Conservation (phyloP, 35 echinoderm and acorn worm species). For the Apostichopus japonicus region DNA sequence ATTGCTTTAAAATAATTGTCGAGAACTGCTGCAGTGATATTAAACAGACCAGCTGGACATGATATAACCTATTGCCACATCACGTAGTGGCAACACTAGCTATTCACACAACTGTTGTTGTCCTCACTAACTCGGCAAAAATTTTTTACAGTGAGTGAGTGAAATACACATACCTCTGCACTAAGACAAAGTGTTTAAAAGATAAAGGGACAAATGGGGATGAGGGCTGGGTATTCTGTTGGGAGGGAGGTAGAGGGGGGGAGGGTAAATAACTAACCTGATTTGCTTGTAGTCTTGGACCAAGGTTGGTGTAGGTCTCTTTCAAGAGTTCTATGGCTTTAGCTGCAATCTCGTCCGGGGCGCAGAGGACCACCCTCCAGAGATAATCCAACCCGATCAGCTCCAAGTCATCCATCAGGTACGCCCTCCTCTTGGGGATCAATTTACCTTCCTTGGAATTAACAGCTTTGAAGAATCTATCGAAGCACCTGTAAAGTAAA, state of each 20-base stretch:
- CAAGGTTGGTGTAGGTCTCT: slow-evolving; percentile 97
- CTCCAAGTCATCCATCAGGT: slow-evolving; percentile 97
- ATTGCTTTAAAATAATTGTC: no score
- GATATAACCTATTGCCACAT: no score
- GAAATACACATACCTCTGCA: no score
- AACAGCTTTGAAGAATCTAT: slow-evolving; percentile 93
- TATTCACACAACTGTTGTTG: no score
- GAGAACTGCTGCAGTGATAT: no score
- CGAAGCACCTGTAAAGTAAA: slow-evolving; percentile 82
- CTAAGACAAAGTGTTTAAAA: no score
- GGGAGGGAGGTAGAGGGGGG: not conserved
- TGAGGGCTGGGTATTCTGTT: not conserved
- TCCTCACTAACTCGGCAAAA: no score
- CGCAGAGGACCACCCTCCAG: slow-evolving; percentile 92
- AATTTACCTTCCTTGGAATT: slow-evolving; percentile 99
- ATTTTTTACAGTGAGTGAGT: no score
- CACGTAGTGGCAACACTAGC: no score
- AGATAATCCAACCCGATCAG: slow-evolving; percentile 96
- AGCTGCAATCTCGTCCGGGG: slow-evolving; percentile 83
- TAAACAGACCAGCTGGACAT: no score
- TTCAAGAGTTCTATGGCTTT: slow-evolving; percentile 96
- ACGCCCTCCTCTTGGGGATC: slow-evolving; percentile 87
- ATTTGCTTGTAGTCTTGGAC: slow-evolving; percentile 88
- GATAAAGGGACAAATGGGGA: not conserved
- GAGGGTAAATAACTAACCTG: slow-evolving; percentile 59